Conservation (phyloP, 2,888 invertebrate genomes). For the Drosophila anomalipes region DNA sequence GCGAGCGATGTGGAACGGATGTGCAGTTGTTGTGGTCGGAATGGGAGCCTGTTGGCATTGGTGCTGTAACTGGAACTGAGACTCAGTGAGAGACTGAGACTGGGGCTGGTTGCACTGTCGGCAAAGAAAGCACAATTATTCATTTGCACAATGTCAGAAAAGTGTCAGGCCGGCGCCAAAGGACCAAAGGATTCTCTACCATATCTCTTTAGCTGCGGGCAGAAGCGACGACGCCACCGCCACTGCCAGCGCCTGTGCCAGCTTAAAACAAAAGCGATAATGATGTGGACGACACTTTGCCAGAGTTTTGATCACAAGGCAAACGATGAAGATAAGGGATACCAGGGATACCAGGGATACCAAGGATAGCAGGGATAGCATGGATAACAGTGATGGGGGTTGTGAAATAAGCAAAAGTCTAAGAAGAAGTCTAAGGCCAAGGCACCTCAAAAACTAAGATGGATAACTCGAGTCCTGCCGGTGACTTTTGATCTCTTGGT, state of each 20-base stretch:
- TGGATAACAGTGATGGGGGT: slow-evolving; percentile 1
- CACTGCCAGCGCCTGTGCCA: slow-evolving; percentile 16
- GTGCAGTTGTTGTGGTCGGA: slow-evolving; percentile 78
- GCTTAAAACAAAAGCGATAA: slow-evolving; percentile 76
- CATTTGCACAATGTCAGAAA: slow-evolving; percentile 83
- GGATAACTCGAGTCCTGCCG: slow-evolving; percentile 68
- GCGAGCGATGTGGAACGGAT: slow-evolving; percentile 81
- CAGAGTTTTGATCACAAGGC: slow-evolving; percentile 72
- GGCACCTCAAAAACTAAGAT: slow-evolving; percentile 72
- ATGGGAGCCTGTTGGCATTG: slow-evolving; percentile 29
- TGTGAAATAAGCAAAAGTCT: slow-evolving; percentile 15
- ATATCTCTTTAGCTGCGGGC: slow-evolving; percentile 50
- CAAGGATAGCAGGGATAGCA: slow-evolving; percentile 3
- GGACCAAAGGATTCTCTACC: slow-evolving; percentile 77
- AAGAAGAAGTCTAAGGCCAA: slow-evolving; percentile 32
- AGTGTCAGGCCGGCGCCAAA: slow-evolving; percentile 81
- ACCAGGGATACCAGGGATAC: slow-evolving; percentile 4
- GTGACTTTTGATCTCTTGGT: slow-evolving; percentile 57
- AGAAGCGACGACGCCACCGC: slow-evolving; percentile 24
- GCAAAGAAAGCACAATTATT: slow-evolving; percentile 84
- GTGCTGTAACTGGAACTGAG: slow-evolving; percentile 14
- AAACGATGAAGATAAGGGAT: slow-evolving; percentile 26
- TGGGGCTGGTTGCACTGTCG: slow-evolving; percentile 37
- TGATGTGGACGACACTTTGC: slow-evolving; percentile 76
- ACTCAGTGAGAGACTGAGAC: background rate